A percentile compares a stretch with the other conserved stretches of the same genome.
Conservation (phyloP, 2,797 vertebrate species). For the Yasuhikotakia modesta region DNA sequence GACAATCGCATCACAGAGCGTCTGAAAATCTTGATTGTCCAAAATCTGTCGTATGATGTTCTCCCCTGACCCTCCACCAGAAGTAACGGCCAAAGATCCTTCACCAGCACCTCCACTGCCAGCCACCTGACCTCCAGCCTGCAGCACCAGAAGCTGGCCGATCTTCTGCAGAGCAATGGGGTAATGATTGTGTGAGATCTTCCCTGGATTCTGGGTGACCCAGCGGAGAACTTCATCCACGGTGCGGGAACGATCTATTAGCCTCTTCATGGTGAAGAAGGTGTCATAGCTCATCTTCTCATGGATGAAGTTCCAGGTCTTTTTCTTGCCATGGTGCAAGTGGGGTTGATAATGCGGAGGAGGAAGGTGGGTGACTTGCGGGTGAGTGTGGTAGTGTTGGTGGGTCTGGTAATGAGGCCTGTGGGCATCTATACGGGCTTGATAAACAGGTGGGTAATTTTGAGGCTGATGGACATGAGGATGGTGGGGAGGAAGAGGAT, state of each 20-base stretch:
- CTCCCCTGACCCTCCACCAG: slow-evolving; percentile 41
- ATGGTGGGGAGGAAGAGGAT: slow-evolving; percentile 59
- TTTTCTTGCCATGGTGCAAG: slow-evolving; percentile 75
- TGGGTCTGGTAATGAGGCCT: slow-evolving; percentile 70
- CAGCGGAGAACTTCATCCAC: slow-evolving; percentile 89
- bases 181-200: slow-evolving; percentile 88
- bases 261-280: slow-evolving; percentile 88
- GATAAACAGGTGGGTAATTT: slow-evolving; percentile 68
- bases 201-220: slow-evolving; percentile 90
- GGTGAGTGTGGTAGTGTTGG: slow-evolving; percentile 63
- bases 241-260: slow-evolving; percentile 85
- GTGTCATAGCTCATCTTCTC: slow-evolving; percentile 90
- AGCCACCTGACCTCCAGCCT: slow-evolving; percentile 34
- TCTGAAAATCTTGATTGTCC: slow-evolving; percentile 79
- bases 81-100: slow-evolving; percentile 13
- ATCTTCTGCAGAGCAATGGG: slow-evolving; percentile 88
- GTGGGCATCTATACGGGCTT: slow-evolving; percentile 68
- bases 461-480: slow-evolving; percentile 64
- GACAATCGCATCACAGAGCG: slow-evolving; percentile 77
- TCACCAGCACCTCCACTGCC: slow-evolving; percentile 14
- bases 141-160: slow-evolving; percentile 80
- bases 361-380: slow-evolving; percentile 62
- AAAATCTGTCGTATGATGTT: slow-evolving; percentile 65
- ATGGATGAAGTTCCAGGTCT: slow-evolving; percentile 87
- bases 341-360: slow-evolving; percentile 72